These are phyloP conservation scores for Squalus acanthias DNA, from an alignment of 2,797 vertebrate species.

Conservation along the genomic window DNA sequence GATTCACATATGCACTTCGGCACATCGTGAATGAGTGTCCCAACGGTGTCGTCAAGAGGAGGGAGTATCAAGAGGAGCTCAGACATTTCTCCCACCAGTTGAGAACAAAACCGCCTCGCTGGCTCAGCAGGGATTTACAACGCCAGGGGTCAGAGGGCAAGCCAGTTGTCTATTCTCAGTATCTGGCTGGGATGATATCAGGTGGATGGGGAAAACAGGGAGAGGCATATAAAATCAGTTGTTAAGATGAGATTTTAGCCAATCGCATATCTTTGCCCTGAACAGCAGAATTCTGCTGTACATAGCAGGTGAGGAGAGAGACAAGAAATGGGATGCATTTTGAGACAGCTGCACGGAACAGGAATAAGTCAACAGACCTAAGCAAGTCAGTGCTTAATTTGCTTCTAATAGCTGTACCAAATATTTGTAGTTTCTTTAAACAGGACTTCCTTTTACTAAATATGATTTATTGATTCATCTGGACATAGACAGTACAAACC, in stretches of 20 bases:
- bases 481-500: background rate
- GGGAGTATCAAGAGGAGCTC: background rate
- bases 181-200: background rate
- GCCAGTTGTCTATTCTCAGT: background rate
- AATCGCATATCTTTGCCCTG: background rate
- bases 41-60: background rate
- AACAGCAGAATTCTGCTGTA: background rate
- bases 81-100: background rate
- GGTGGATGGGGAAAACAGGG: background rate
- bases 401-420: background rate
- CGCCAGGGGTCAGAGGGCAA: background rate
- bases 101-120: background rate
- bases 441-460: background rate
- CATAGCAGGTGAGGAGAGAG: background rate
- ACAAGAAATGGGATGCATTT: background rate
- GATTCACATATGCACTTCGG: background rate
- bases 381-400: background rate
- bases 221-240: background rate
- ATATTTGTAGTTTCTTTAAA: background rate
- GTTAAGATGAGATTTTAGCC: background rate
- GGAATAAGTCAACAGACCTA: background rate
- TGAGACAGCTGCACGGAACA: background rate
- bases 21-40: background rate
- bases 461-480: slow-evolving; percentile 1
- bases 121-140: background rate